Conservation (phyloP, 1,140 invertebrate species). For the Conus ventricosus region DNA sequence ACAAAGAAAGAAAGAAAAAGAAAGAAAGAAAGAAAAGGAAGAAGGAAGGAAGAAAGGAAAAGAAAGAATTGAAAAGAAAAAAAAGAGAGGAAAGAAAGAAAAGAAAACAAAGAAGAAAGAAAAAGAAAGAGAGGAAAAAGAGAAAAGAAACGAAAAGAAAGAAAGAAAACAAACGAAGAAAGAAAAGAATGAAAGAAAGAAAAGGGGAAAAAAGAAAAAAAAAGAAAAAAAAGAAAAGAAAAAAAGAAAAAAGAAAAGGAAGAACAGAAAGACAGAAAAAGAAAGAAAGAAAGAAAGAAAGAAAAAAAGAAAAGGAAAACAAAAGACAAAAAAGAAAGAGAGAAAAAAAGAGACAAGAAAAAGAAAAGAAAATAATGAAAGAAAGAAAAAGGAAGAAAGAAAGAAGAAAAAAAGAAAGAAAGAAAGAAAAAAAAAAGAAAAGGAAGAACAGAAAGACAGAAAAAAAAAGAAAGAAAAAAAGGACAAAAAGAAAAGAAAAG, state of each 20-base stretch:
- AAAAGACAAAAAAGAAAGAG: too few relatives aligned
- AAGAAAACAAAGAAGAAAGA: neutral
- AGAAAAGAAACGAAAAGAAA: neutral
- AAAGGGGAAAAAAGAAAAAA: too few relatives aligned
- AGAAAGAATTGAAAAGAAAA: neutral
- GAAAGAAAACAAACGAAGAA: neutral
- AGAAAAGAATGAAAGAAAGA: conserved; percentile 7
- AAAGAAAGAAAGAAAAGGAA: too few relatives aligned
- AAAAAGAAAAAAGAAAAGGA: too few relatives aligned
- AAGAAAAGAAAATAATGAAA: too few relatives aligned
- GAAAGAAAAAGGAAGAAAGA: neutral
- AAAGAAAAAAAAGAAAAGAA: neutral
- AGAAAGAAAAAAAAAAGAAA: neutral
- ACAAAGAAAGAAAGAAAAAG: neutral
- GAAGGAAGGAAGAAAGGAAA: neutral
- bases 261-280: too few relatives aligned
- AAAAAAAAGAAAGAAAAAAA: too few relatives aligned
- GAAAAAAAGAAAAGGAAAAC: too few relatives aligned
- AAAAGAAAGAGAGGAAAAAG: conserved; percentile 11
- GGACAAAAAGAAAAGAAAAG: too few relatives aligned
- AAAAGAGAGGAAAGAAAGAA: neutral
- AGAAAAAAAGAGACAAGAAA: neutral
- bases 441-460: too few relatives aligned
- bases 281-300: neutral
- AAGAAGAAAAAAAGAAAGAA: neutral